Evolutionary conservation across 1,140 invertebrate species (phyloP).

Genomic region (Arctopsyche grandis): DNA sequence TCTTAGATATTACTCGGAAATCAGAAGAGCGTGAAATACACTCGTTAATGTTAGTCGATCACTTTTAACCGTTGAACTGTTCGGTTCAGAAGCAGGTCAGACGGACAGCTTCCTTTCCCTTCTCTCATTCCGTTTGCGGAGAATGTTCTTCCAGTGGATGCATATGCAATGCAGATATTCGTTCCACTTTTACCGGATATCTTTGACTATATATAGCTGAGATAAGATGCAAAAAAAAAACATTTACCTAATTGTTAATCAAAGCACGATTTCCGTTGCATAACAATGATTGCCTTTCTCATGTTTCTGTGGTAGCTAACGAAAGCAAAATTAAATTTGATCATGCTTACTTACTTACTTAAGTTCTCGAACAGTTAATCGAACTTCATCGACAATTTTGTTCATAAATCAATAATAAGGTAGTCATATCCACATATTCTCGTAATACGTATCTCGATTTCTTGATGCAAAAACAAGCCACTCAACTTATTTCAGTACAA

Average conservation of each 20-base stretch:
- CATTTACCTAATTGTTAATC: not conserved
- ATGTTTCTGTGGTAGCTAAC: not conserved
- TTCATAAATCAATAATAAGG: no score
- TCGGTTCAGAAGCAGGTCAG: not conserved
- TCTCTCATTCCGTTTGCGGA: not conserved
- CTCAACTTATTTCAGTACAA: no score
- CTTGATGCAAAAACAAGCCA: no score
- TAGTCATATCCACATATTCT: no score
- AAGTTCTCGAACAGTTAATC: no score
- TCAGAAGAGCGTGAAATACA: no score
- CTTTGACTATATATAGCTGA: not conserved
- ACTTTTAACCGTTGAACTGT: slow-evolving; percentile 1
- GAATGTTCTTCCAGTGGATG: no score
- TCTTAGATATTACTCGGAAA: not conserved
- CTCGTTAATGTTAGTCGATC: not conserved
- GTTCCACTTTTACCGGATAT: slow-evolving; percentile 21
- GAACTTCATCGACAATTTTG: no score
- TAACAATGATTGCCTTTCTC: not conserved
- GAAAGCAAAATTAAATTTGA: not conserved
- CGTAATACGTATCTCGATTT: no score
- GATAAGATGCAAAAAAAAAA: not conserved
- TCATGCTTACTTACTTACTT: no score
- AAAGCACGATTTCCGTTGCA: slow-evolving; percentile 9
- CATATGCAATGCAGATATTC: no score
- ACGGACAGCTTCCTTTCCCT: slow-evolving; percentile 6